phyloP scores from a whole-genome alignment of 2,888 invertebrate species.

The Parthenolecanium corni region DNA sequence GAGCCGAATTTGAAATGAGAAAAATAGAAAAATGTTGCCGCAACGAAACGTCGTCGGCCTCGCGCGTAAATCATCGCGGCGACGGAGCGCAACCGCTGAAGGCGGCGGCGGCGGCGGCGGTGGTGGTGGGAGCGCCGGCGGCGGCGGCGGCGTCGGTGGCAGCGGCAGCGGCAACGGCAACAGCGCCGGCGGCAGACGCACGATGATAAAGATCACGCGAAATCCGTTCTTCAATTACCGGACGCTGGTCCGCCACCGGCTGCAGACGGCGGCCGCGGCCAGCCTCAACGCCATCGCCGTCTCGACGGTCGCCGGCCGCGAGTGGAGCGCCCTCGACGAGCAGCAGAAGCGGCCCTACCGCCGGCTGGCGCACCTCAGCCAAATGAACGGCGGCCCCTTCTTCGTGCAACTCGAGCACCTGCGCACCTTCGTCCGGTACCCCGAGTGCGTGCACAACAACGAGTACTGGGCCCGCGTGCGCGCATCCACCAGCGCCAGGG shows the following conservation, averaged over 20 bases:
- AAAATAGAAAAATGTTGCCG: no score
- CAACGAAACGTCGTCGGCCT: no score
- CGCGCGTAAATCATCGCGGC: no score
- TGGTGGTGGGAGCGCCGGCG: no score
- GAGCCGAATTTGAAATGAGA: no score
- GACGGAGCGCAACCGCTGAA: no score
- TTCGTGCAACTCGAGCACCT: conserved; percentile 1
- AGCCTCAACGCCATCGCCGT: not conserved
- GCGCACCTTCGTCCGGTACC: conserved; percentile 6
- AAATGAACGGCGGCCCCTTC: not conserved
- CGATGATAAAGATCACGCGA: not conserved
- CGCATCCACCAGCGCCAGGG: not conserved
- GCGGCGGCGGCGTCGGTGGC: no score
- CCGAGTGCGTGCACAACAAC: conserved; percentile 2
- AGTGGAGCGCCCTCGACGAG: conserved; percentile 12
- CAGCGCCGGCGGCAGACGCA: not conserved
- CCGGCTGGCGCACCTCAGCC: not conserved
- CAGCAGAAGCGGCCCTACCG: conserved; percentile 3
- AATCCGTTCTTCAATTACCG: conserved; percentile 11
- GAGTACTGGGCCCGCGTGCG: not conserved
- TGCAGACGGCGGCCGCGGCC: not conserved
- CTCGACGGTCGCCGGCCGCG: conserved; percentile 1
- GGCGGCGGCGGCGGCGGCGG: no score
- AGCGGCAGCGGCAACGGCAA: no score
- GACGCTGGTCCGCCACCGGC: not conserved